Evolutionary conservation across 2,113 vertebrate genomes (phyloP).

Genomic region (Mesitornis unicolor): DNA sequence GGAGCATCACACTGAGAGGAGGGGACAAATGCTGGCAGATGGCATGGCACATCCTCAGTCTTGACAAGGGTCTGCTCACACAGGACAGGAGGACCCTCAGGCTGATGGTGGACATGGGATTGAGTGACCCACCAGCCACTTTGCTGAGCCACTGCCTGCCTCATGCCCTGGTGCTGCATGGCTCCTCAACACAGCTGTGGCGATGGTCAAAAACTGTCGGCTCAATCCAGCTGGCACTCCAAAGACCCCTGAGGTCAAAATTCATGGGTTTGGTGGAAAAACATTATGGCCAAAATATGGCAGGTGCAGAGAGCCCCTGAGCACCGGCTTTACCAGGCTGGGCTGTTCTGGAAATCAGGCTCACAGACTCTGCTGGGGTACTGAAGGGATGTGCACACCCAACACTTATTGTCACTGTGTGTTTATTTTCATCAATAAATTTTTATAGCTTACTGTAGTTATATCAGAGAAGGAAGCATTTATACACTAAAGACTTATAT

Average conservation of each 20-base stretch:
- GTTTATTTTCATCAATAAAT: background rate
- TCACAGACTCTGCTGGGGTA: accelerated
- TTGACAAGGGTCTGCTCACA: background rate
- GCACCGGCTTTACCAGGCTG: accelerated
- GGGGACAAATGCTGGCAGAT: background rate
- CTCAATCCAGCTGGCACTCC: background rate
- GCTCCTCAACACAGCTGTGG: background rate
- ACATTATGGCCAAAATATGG: accelerated
- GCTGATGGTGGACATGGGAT: background rate
- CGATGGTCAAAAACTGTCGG: background rate
- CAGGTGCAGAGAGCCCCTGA: background rate
- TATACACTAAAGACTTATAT: background rate
- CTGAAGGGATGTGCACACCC: background rate
- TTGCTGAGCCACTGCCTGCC: background rate
- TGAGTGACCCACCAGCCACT: background rate
- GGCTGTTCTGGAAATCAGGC: background rate
- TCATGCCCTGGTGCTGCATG: accelerated
- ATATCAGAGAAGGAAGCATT: slow-evolving; percentile 7
- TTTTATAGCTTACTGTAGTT: background rate
- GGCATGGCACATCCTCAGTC: accelerated
- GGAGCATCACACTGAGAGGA: background rate
- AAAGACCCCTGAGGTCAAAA: background rate
- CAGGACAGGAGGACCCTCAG: background rate
- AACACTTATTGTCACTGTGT: background rate
- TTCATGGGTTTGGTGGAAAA: background rate